phyloP scores from a whole-genome alignment of 2,888 invertebrate genomes.

The Bursaphelenchus okinawaensis region DNA sequence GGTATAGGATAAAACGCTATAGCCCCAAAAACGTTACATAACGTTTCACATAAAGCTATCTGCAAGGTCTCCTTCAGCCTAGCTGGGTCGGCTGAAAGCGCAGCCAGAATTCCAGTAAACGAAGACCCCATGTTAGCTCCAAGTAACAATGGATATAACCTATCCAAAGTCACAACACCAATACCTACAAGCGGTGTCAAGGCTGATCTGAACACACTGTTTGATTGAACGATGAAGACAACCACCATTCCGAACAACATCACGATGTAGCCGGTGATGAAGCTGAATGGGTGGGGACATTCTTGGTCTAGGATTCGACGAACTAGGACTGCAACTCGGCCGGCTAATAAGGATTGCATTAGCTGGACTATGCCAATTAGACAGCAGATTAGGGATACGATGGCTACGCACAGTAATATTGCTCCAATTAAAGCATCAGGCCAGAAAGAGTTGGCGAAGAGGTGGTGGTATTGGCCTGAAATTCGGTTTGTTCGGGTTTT shows the following conservation, averaged over 20 bases:
- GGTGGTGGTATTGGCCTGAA: slow-evolving; percentile 48
- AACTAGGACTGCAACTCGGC: slow-evolving; percentile 60
- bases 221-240: slow-evolving; percentile 64
- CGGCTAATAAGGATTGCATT: slow-evolving; percentile 62
- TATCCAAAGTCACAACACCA: slow-evolving; percentile 60
- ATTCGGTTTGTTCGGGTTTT: neutral
- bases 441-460: slow-evolving; percentile 52
- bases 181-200: slow-evolving; percentile 65
- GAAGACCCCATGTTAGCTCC: slow-evolving; percentile 64
- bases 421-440: slow-evolving; percentile 60
- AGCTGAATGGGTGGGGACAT: slow-evolving; percentile 58
- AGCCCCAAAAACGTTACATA: slow-evolving; percentile 63
- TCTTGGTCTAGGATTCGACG: slow-evolving; percentile 60
- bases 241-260: slow-evolving; percentile 63
- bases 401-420: slow-evolving; percentile 60
- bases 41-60: slow-evolving; percentile 64
- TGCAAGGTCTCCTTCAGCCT: slow-evolving; percentile 58
- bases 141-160: slow-evolving; percentile 64
- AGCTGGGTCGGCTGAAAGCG: slow-evolving; percentile 44
- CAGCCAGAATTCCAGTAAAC: slow-evolving; percentile 63
- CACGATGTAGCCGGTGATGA: slow-evolving; percentile 62
- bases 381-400: slow-evolving; percentile 61
- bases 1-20: slow-evolving; percentile 64
- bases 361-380: slow-evolving; percentile 63
- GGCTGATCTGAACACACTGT: slow-evolving; percentile 65